phyloP scores from a whole-genome alignment of 2,888 invertebrate species.

The Phalera bucephala region DNA sequence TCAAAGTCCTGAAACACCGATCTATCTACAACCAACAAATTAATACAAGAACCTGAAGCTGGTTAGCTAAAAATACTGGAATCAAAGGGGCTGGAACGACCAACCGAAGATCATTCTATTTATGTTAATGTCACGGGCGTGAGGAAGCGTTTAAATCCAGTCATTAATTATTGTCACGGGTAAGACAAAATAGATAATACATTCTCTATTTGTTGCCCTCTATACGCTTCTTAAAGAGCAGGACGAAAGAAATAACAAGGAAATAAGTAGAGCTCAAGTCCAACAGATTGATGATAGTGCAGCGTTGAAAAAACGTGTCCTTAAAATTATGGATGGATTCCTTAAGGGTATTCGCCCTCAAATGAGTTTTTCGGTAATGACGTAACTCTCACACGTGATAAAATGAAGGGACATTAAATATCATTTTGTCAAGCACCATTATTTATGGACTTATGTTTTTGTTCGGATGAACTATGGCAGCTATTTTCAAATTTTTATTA shows the following conservation, averaged over 20 bases:
- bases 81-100: slow-evolving; percentile 77
- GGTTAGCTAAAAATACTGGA: slow-evolving; percentile 76
- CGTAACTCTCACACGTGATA: slow-evolving; percentile 59
- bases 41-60: slow-evolving; percentile 72
- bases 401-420: slow-evolving; percentile 69
- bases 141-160: slow-evolving; percentile 83
- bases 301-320: slow-evolving; percentile 71
- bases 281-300: slow-evolving; percentile 72
- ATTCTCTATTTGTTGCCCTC: slow-evolving; percentile 77
- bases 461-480: slow-evolving; percentile 55
- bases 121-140: slow-evolving; percentile 83
- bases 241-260: slow-evolving; percentile 74
- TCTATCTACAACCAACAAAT: slow-evolving; percentile 68
- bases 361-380: slow-evolving; percentile 73
- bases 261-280: slow-evolving; percentile 60
- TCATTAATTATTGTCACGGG: slow-evolving; percentile 82
- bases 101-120: slow-evolving; percentile 79
- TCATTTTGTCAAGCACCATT: slow-evolving; percentile 75
- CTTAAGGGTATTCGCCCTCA: slow-evolving; percentile 57
- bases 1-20: slow-evolving; percentile 71
- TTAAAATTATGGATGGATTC: slow-evolving; percentile 69
- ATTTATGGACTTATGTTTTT: slow-evolving; percentile 62
- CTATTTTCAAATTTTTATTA: slow-evolving; percentile 65
- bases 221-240: slow-evolving; percentile 61
- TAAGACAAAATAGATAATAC: slow-evolving; percentile 82